Conservation (phyloP, 2,113 vertebrate genomes). For the Ammospiza nelsoni region DNA sequence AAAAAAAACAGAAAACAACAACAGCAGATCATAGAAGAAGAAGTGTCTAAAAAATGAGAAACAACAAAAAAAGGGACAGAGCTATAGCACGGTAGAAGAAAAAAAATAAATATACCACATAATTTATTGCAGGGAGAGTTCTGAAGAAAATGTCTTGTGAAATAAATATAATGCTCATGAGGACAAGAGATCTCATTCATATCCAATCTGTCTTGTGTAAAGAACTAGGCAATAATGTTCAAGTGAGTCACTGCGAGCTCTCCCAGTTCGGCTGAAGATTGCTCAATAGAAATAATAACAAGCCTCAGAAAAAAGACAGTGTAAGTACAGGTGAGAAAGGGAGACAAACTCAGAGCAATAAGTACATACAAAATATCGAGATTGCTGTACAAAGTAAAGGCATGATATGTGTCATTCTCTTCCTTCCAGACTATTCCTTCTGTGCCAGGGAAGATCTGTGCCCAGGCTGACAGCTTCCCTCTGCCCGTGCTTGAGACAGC, state of each 20-base stretch:
- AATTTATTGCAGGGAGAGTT: conserved; percentile 69
- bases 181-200: conserved; percentile 63
- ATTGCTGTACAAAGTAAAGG: conserved; percentile 31
- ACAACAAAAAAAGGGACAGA: conserved; percentile 37
- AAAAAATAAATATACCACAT: conserved; percentile 71
- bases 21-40: conserved; percentile 50
- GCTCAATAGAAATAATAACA: conserved; percentile 68
- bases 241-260: conserved; percentile 61
- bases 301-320: conserved; percentile 51
- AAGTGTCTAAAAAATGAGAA: conserved; percentile 70
- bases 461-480: background rate
- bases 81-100: conserved; percentile 62
- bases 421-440: background rate
- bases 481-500: background rate
- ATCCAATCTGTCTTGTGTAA: conserved; percentile 76
- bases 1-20: conserved; percentile 61
- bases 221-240: conserved; percentile 73
- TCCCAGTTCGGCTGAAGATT: conserved; percentile 59
- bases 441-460: background rate
- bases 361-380: conserved; percentile 23
- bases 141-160: conserved; percentile 70
- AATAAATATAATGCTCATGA: conserved; percentile 68
- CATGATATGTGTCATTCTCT: conserved; percentile 1
- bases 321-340: conserved; percentile 62
- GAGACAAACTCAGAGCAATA: conserved; percentile 38